Base-by-base conservation (phyloP, 2,113 vertebrate genomes). In the Corythornis madagascariensis region DNA sequence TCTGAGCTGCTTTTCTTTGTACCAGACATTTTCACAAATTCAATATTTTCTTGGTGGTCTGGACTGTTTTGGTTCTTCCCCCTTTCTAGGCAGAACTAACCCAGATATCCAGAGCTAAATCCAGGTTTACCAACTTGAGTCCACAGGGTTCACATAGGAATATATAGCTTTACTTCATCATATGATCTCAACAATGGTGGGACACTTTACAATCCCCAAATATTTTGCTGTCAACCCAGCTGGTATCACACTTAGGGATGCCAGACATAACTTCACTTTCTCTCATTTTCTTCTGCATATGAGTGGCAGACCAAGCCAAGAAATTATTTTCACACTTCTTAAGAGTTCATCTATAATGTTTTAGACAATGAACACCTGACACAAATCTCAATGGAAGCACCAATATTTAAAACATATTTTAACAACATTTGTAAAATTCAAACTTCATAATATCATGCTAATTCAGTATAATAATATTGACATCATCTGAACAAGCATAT, bases 391-490 rank as follows among this genome's bases (percentile, higher is more conserved):
- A 56, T 78, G 52, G 48, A 73, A 91, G 7, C 17, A 60, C 4
- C 13, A 50, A 71, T 59, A 74, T 86, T 81, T 78, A 81, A 92
- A 83, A 65, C 12, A 53, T 20, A 29, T 53, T 86, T 50, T 66
- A 77, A 66, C 57, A 81, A 69, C 26, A 84, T 85, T 92, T 83
- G 16, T 70, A 92, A 77, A 88, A 92, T 55, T 86, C 47, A 66
- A 8, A 82, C 92, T 82, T 86, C 73, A 77, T 91, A 79, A 60
- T 84, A 73, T 69, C 48, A 52, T 75, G 15, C 29, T 88, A 76
- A 92, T 92, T 94, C 40, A 67, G 13, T 64, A 18, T 47, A 93
- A 88, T 70, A 43, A 50, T 86, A 79, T 64, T 93, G 80, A 83
- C 73, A 42, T 84, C 13, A 91, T 88, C 61, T 81, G 22, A 90